These are phyloP conservation scores for Sylvicola fuscatus DNA, from an alignment of 2,888 invertebrate species.

Conservation along the genomic window DNA sequence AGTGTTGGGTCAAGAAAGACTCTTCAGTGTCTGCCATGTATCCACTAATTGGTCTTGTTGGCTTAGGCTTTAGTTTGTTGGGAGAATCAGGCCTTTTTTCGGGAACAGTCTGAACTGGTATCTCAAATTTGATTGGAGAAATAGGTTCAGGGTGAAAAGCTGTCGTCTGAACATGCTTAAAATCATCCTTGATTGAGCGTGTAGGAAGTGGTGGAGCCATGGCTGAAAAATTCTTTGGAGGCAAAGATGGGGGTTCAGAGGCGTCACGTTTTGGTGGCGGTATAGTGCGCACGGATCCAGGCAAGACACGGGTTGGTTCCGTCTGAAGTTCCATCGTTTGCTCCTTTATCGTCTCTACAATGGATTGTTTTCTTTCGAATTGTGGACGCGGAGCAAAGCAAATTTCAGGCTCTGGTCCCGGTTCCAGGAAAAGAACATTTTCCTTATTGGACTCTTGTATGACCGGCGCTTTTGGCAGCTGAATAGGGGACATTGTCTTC, in stretches of 20 bases:
- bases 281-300: slow-evolving; percentile 32
- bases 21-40: slow-evolving; percentile 54
- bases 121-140: background rate
- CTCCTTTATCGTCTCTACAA: slow-evolving; percentile 33
- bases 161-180: slow-evolving; percentile 11
- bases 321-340: slow-evolving; percentile 29
- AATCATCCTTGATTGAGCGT: slow-evolving; percentile 11
- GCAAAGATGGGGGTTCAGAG: slow-evolving; percentile 20
- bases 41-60: slow-evolving; percentile 31
- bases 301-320: slow-evolving; percentile 30
- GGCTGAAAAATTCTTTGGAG: slow-evolving; percentile 22
- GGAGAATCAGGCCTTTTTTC: slow-evolving; percentile 28
- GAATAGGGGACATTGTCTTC: slow-evolving; percentile 17
- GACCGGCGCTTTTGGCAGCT: slow-evolving; percentile 8
- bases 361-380: slow-evolving; percentile 28
- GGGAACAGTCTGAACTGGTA: slow-evolving; percentile 5
- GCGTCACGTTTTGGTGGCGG: slow-evolving; percentile 15
- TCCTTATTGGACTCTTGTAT: slow-evolving; percentile 18
- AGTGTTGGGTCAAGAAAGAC: slow-evolving; percentile 19
- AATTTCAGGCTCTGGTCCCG: slow-evolving; percentile 46
- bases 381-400: slow-evolving; percentile 34
- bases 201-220: slow-evolving; percentile 24
- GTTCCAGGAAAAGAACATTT: slow-evolving; percentile 32
- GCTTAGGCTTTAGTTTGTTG: slow-evolving; percentile 25
- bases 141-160: slow-evolving; percentile 3